Percentiles rank a stretch among this genome's conserved stretches.
Evolutionary conservation across 1,140 invertebrate genomes (phyloP).

Genomic region (Leptopilina clavipes): DNA sequence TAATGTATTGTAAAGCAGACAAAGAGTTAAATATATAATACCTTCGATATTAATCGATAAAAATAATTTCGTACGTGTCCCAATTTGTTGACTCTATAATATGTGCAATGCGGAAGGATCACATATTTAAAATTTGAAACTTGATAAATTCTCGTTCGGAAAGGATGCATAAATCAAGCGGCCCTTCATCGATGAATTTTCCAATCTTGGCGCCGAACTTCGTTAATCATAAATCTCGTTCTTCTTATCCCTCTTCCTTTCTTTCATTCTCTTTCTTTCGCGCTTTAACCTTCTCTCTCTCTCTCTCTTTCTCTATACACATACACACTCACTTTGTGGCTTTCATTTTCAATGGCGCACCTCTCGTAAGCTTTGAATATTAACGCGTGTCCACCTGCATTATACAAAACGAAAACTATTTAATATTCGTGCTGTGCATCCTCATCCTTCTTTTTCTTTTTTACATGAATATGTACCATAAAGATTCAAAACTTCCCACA

Average conservation of each 20-base stretch:
- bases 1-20: too few species aligned
- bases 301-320: not conserved
- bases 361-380: conserved; percentile 40
- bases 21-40: too few species aligned
- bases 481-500: not conserved
- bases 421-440: conserved; percentile 44
- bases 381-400: conserved; percentile 47
- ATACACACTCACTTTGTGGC: not conserved
- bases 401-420: conserved; percentile 37
- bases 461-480: conserved; percentile 41
- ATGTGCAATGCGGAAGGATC: conserved; percentile 2
- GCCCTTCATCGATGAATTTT: conserved; percentile 32
- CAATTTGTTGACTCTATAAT: not conserved
- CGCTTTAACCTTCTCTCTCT: not conserved
- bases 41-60: too few species aligned
- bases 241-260: not conserved
- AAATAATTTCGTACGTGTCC: not conserved
- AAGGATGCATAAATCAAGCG: conserved; percentile 23
- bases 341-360: conserved; percentile 44
- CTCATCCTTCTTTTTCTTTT: conserved; percentile 39
- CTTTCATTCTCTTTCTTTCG: not conserved
- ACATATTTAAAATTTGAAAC: conserved; percentile 12
- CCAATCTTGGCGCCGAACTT: conserved; percentile 31
- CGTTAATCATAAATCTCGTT: conserved; percentile 32
- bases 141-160: conserved; percentile 18